These are phyloP conservation scores for Acrobasis repandana DNA, from an alignment of 2,888 invertebrate species.

Conservation along the genomic window DNA sequence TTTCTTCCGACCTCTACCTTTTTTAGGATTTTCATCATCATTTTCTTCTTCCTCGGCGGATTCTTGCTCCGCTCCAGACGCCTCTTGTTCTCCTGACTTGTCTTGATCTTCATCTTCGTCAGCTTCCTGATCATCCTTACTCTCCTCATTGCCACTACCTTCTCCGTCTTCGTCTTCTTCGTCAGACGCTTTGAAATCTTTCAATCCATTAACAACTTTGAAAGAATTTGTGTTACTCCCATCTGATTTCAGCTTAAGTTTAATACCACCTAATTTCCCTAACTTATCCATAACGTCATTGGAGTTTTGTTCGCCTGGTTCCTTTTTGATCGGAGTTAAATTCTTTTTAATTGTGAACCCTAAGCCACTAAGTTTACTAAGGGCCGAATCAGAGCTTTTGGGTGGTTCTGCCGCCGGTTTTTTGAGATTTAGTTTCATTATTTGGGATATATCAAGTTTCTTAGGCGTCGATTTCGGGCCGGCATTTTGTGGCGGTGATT, in stretches of 20 bases:
- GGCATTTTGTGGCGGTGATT: constrained; percentile 41
- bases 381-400: constrained; percentile 55
- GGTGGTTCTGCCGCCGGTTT: constrained; percentile 49
- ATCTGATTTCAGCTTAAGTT: constrained; percentile 74
- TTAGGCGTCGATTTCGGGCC: constrained; percentile 56
- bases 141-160: constrained; percentile 57
- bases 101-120: constrained; percentile 46
- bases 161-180: constrained; percentile 70
- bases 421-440: constrained; percentile 67
- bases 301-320: constrained; percentile 47
- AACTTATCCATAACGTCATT: constrained; percentile 66
- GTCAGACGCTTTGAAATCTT: constrained; percentile 72
- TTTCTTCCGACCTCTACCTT: constrained; percentile 29
- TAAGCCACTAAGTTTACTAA: constrained; percentile 71
- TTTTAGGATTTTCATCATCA: constrained; percentile 29
- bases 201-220: constrained; percentile 73
- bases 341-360: constrained; percentile 76
- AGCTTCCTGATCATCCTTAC: constrained; percentile 49
- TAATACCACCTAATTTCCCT: constrained; percentile 72
- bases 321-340: constrained; percentile 64
- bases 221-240: constrained; percentile 66
- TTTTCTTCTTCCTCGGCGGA: constrained; percentile 40
- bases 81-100: constrained; percentile 41
- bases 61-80: constrained; percentile 49
- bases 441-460: constrained; percentile 71